These are phyloP conservation scores for Ceuthmochares aereus DNA, from an alignment of 2,113 vertebrate genomes.

Conservation along the genomic window DNA sequence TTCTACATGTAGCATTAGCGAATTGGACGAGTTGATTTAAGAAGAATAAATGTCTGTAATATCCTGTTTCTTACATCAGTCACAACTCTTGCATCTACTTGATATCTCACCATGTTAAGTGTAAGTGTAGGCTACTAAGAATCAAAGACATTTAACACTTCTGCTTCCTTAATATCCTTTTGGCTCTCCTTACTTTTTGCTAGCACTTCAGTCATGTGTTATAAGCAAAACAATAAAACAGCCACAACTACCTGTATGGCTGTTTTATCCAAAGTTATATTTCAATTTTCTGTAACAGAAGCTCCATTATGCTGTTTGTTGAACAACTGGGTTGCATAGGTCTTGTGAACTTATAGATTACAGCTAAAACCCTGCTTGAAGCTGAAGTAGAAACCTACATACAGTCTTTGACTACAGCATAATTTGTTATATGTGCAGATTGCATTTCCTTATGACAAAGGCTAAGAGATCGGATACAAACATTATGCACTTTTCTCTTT, in stretches of 20 bases:
- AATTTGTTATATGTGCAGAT: not conserved
- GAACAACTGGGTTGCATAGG: not conserved
- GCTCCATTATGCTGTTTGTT: not conserved
- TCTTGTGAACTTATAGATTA: not conserved
- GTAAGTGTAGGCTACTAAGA: not conserved
- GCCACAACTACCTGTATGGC: not conserved
- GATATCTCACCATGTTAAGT: not conserved
- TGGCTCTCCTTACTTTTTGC: not conserved
- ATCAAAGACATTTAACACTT: not conserved
- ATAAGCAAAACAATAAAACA: not conserved
- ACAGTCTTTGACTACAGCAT: not conserved
- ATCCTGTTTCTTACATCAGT: not conserved
- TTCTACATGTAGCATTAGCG: not conserved
- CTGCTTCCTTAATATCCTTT: not conserved
- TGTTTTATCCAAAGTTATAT: not conserved
- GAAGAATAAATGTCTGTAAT: not conserved
- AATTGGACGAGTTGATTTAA: not conserved
- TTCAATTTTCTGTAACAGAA: not conserved
- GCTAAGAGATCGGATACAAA: not conserved
- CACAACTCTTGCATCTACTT: not conserved
- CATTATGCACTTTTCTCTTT: not conserved
- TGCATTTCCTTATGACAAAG: not conserved
- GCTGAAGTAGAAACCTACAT: not conserved
- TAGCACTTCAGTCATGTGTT: not conserved
- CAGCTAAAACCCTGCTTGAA: not conserved